These are phyloP conservation scores for Otis tarda DNA, from an alignment of 2,113 vertebrate genomes.

Conservation along the genomic window DNA sequence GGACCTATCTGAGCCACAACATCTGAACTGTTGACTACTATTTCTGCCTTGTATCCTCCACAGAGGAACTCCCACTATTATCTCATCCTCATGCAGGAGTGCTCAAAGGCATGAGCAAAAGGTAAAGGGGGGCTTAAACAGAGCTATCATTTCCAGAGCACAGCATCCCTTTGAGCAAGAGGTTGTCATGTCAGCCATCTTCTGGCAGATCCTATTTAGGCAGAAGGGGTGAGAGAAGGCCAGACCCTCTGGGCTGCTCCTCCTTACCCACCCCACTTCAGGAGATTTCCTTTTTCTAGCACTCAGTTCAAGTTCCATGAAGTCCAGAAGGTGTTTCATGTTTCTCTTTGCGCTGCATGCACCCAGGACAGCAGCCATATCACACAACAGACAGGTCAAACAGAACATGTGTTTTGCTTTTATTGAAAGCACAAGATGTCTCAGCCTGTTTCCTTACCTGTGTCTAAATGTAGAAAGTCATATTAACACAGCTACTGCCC, in stretches of 20 bases:
- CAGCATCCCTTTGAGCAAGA: not conserved
- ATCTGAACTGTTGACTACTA: rapidly evolving
- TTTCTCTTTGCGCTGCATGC: not conserved
- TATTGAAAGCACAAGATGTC: not conserved
- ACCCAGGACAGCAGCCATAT: not conserved
- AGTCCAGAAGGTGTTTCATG: not conserved
- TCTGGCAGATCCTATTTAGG: not conserved
- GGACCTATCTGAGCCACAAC: not conserved
- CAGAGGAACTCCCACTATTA: not conserved
- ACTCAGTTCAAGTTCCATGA: not conserved
- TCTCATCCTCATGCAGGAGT: not conserved
- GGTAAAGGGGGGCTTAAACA: not conserved
- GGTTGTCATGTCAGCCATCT: not conserved
- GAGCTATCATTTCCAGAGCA: not conserved
- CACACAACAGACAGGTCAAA: not conserved
- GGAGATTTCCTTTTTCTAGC: not conserved
- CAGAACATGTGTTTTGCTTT: not conserved
- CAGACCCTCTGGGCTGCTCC: not conserved
- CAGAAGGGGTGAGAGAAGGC: not conserved
- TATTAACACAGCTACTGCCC: not conserved
- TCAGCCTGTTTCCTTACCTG: not conserved
- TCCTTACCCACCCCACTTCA: not conserved
- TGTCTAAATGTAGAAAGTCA: not conserved
- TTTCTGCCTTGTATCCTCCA: not conserved
- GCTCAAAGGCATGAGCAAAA: not conserved